Evolutionary conservation across 2,888 invertebrate species (phyloP).

Genomic region (Macaria liturata): DNA sequence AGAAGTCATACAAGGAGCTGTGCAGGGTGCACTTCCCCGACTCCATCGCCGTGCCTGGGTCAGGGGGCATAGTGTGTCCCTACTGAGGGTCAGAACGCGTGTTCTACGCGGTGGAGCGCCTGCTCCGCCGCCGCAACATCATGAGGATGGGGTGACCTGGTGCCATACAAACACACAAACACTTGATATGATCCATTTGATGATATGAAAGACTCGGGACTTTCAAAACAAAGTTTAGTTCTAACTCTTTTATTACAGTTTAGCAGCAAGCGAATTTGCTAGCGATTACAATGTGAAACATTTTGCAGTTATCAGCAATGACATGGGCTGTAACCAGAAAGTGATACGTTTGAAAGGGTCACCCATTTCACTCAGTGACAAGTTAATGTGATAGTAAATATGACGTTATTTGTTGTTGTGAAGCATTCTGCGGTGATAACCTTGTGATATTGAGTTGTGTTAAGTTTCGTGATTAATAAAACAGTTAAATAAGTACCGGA

Average conservation of each 20-base stretch:
- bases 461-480: slow-evolving; percentile 50
- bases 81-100: slow-evolving; percentile 83
- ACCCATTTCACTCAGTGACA: slow-evolving; percentile 19
- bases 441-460: slow-evolving; percentile 66
- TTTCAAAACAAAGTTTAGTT: neutral
- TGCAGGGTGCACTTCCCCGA: slow-evolving; percentile 87
- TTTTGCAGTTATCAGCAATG: neutral
- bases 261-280: neutral
- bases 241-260: neutral
- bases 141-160: slow-evolving; percentile 77
- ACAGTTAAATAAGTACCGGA: slow-evolving; percentile 59
- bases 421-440: slow-evolving; percentile 55
- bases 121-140: slow-evolving; percentile 76
- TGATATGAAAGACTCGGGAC: no score
- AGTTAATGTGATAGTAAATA: slow-evolving; percentile 38
- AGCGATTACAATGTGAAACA: neutral
- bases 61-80: slow-evolving; percentile 85
- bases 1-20: slow-evolving; percentile 86
- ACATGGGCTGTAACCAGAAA: no score
- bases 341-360: slow-evolving; percentile 11
- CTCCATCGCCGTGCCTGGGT: slow-evolving; percentile 75
- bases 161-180: neutral
- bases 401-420: slow-evolving; percentile 33
- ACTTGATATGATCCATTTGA: no score
- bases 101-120: slow-evolving; percentile 80